Evolutionary conservation across 2,888 invertebrate genomes (phyloP).

Genomic region (Eupithecia dodoneata): DNA sequence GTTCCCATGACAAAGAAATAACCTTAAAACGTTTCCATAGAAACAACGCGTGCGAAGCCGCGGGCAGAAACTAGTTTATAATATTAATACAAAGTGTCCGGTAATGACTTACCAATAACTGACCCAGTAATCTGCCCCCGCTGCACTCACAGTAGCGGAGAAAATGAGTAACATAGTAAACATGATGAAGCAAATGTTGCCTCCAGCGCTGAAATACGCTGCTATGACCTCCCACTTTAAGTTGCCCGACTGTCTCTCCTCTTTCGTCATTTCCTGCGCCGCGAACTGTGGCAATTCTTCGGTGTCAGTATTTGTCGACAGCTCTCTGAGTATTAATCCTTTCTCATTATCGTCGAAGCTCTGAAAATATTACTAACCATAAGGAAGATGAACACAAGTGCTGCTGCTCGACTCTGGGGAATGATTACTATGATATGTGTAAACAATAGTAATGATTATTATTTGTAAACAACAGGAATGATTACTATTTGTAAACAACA

Average conservation of each 20-base stretch:
- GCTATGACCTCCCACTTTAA: conserved; percentile 71
- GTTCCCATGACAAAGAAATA: too few relatives aligned
- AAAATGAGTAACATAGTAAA: conserved; percentile 65
- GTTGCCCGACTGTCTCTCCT: conserved; percentile 73
- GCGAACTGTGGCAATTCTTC: conserved; percentile 67
- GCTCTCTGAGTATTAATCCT: conserved; percentile 46
- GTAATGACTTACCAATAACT: conserved; percentile 84
- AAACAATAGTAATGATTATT: not conserved
- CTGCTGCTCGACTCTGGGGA: not conserved
- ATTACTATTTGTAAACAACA: too few relatives aligned
- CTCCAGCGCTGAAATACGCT: conserved; percentile 71
- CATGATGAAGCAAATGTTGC: conserved; percentile 61
- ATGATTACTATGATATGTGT: not conserved
- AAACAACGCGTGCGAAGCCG: too few relatives aligned
- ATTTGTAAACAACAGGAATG: too few relatives aligned
- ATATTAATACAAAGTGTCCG: too few relatives aligned
- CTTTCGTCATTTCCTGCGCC: conserved; percentile 69
- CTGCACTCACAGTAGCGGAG: conserved; percentile 85
- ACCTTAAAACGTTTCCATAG: too few relatives aligned
- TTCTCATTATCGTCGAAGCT: conserved; percentile 51
- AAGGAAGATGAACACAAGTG: not conserved
- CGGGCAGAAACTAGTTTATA: too few relatives aligned
- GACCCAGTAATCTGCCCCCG: conserved; percentile 88
- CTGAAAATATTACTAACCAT: conserved; percentile 30
- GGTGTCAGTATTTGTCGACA: conserved; percentile 54